These are phyloP conservation scores for Pseudochaenichthys georgianus DNA, from an alignment of 2,797 vertebrate species.

Conservation along the genomic window DNA sequence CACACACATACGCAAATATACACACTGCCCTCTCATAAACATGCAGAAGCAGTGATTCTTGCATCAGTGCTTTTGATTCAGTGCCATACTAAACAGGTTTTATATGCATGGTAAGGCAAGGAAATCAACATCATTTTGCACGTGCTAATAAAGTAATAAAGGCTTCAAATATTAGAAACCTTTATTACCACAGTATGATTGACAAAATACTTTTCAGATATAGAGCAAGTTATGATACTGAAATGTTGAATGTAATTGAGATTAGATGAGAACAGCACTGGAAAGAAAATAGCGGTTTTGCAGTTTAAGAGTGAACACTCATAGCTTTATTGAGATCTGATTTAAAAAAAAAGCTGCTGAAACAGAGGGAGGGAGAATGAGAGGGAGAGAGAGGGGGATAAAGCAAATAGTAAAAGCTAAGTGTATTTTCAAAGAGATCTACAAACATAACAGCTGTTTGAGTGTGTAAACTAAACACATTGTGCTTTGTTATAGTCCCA, in stretches of 20 bases:
- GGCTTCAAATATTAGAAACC: background rate
- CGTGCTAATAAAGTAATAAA: slow-evolving; percentile 23
- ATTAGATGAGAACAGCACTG: slow-evolving; percentile 23
- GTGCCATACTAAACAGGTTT: slow-evolving; percentile 49
- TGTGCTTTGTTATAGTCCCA: slow-evolving; percentile 41
- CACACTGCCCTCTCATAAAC: slow-evolving; percentile 64
- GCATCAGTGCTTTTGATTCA: slow-evolving; percentile 55
- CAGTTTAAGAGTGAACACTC: slow-evolving; percentile 34
- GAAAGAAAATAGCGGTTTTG: slow-evolving; percentile 39
- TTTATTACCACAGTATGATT: background rate
- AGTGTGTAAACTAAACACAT: slow-evolving; percentile 53
- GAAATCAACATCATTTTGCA: slow-evolving; percentile 27
- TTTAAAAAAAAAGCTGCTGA: slow-evolving; percentile 44
- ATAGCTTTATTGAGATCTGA: slow-evolving; percentile 51
- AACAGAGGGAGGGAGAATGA: background rate
- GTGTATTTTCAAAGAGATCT: slow-evolving; percentile 32
- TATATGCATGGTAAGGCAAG: slow-evolving; percentile 31
- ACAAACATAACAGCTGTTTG: slow-evolving; percentile 57
- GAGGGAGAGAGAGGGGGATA: slow-evolving; percentile 12
- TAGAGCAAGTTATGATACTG: background rate
- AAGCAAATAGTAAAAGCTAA: slow-evolving; percentile 34
- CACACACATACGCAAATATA: slow-evolving; percentile 36
- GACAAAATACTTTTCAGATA: slow-evolving; percentile 2
- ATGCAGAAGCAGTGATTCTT: slow-evolving; percentile 70
- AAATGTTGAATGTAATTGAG: slow-evolving; percentile 18